Base-by-base conservation (phyloP, 2,888 invertebrate genomes). In the Theretra japonica region DNA sequence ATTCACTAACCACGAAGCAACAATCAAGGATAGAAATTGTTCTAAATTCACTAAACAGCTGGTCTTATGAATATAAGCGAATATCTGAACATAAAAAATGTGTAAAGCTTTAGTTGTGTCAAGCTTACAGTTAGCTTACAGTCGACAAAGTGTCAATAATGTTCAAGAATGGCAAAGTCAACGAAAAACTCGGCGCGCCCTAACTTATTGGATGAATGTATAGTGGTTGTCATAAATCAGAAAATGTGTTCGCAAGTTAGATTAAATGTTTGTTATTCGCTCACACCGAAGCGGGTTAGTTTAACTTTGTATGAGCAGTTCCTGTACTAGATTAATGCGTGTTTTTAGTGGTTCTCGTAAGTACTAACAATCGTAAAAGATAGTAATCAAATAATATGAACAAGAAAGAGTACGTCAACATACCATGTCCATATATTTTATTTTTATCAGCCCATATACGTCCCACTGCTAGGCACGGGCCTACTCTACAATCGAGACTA, bases 181-280 rank as follows among this genome's bases (percentile, higher is more conserved):
- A 65, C 48, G 48, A 65, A 65, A 65, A 65, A 65, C 23, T 65
- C 65, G 48, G 41, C 65, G 17, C 65, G 23, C 65, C 48, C 23
- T 48, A 65, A 65, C 65, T 65, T 48, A 65, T 48, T 48, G 48
- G 65, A 65, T 48, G 65, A 65, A 65, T 65, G 65, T 65, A 65
- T 65, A 65, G 65, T 65, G 65, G 48, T 48, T 65, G 65, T 65
- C 65, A 65, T 65, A 65, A 65, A 65, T 65, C 65, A 65, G 65
- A 65, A 65, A 65, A 65, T 65, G 65, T 65, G 65, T 65, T 65
- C 65, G 65, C 48, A 65, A 65, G 65, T 65, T 65, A 65, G 65
- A 65, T 65, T 65, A 65, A 65, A 65, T 65, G 65, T 65, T 65
- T 65, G 65, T 65, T 65, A 65, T 48, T 65, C 65, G 41, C 23